Base-by-base conservation (phyloP, 1,140 invertebrate genomes). In the Drosophila bocki region DNA sequence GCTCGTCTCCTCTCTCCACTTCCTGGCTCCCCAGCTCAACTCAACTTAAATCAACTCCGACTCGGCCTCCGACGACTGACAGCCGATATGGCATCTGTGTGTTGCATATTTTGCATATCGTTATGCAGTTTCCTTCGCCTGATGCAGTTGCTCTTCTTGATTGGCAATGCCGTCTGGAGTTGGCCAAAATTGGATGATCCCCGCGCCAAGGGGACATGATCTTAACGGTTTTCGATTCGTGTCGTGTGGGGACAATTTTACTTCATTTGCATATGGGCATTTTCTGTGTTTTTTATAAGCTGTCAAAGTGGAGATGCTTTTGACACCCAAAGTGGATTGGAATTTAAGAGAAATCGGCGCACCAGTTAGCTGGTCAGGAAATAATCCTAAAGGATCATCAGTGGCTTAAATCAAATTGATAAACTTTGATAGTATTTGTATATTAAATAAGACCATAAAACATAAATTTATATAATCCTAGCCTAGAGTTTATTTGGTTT, bases 71-170 rank as follows among this genome's bases (percentile, higher is more conserved):
- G 57, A 61, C 79, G 32, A 58, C 79, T 78, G 74, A 60, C 60
- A 75, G 63, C 65, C 58, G 70, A 72, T 74, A 75, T 79, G 82
- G 77, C 80, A 80, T 82, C 77, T 84, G 80, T 78, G 80, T 68
- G 80, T 71, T 80, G 85, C 84, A 87, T 87, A 87, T 87, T 87
- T 87, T 87, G 85, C 84, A 87, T 87, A 87, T 87, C 84, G 85
- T 90, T 87, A 88, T 88, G 84, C 80, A 74, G 80, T 74, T 72
- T 33, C 19, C 48, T 50, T 65, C 12, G 44, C 33, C 48, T 57
- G 51, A 63, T 42, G 47, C 76, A 51, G 48, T 75, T 63, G 54
- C 67, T 72, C 70, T 51, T 69, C 68, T 84, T 88, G 84, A 84
- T 87, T 87, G 83, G 76, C 83, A 79, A 51, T 32, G 53, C 63